Evolutionary conservation across 2,113 vertebrate species (phyloP).

Genomic region (Nettapus auritus): DNA sequence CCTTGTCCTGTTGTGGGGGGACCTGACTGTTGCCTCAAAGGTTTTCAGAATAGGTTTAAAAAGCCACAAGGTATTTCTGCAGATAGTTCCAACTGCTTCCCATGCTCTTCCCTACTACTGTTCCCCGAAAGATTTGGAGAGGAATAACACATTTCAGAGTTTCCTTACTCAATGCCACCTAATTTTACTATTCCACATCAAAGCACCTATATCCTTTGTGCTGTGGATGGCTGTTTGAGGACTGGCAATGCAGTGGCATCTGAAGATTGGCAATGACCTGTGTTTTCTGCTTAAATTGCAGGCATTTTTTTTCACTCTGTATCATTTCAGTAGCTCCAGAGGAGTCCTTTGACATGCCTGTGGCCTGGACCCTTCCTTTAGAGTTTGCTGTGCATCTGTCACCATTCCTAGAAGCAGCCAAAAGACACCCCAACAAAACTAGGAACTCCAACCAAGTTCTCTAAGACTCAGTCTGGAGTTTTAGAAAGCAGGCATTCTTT

Average conservation of each 20-base stretch:
- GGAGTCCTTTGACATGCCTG: rapidly evolving
- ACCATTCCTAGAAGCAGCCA: neutral
- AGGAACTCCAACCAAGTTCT: neutral
- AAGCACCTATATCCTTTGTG: neutral
- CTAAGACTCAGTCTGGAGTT: too few species aligned
- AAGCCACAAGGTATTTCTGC: neutral
- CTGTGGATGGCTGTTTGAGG: neutral
- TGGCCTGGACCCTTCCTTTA: too few species aligned
- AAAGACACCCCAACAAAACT: neutral
- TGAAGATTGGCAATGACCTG: neutral
- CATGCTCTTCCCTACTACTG: neutral
- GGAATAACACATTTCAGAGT: neutral
- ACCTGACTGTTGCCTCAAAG: neutral
- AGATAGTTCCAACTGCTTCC: neutral
- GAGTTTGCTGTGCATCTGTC: neutral
- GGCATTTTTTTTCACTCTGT: neutral
- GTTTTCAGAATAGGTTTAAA: neutral
- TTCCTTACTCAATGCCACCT: neutral
- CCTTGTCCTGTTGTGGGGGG: neutral
- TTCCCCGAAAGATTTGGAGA: neutral
- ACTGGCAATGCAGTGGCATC: neutral
- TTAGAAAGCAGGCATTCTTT: too few species aligned
- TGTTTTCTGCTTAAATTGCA: neutral
- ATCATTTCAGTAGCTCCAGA: neutral
- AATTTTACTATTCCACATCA: neutral